Percentiles rank a stretch among this genome's conserved stretches.
phyloP scores from a whole-genome alignment of 2,797 vertebrate genomes.

The Catostomus latipinnis region DNA sequence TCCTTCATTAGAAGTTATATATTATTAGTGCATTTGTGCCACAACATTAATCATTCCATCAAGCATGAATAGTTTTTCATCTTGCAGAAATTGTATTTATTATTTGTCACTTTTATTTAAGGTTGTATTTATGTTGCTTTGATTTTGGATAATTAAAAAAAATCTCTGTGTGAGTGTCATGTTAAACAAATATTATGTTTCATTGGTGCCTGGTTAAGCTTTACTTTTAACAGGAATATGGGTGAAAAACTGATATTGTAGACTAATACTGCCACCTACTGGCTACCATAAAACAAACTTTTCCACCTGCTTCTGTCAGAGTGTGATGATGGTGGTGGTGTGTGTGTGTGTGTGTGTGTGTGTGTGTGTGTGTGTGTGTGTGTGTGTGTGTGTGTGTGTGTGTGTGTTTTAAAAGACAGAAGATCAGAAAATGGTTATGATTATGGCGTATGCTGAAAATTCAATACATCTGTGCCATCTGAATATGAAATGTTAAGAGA shows the following conservation, averaged over 20 bases:
- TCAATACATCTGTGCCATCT: constrained; percentile 25
- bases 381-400: too few relatives aligned
- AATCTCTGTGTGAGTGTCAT: neutral
- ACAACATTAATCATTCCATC: constrained; percentile 2
- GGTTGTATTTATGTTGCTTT: neutral
- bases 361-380: too few relatives aligned
- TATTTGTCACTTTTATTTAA: neutral
- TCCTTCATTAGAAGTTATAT: constrained; percentile 7
- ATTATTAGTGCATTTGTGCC: neutral
- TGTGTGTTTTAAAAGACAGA: constrained; percentile 6
- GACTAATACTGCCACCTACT: constrained; percentile 76
- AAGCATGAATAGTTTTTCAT: neutral
- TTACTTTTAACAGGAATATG: constrained; percentile 64
- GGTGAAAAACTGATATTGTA: constrained; percentile 62
- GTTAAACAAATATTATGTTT: constrained; percentile 57
- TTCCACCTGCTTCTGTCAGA: neutral
- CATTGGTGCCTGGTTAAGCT: constrained; percentile 67
- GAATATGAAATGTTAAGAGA: neutral
- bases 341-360: too few relatives aligned
- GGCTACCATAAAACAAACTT: constrained; percentile 51
- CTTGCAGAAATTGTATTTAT: neutral
- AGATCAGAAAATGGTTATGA: constrained; percentile 19
- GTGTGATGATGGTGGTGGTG: neutral
- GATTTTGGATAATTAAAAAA: neutral
- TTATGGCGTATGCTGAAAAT: constrained; percentile 24